phyloP scores from a whole-genome alignment of 2,888 invertebrate genomes.

The Erebia epiphron region DNA sequence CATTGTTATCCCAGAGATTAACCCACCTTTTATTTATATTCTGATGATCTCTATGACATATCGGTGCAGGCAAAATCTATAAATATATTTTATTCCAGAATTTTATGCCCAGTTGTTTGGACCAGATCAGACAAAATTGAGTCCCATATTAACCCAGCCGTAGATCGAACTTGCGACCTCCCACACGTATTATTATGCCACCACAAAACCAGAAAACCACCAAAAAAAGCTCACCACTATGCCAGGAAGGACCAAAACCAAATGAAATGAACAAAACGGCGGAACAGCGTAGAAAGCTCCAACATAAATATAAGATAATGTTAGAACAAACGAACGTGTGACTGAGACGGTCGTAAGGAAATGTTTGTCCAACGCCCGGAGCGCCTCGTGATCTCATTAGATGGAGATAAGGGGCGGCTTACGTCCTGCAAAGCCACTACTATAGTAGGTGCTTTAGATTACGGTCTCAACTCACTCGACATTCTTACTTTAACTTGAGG shows the following conservation, averaged over 20 bases:
- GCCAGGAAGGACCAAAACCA: too few relatives aligned
- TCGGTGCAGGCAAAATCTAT: not conserved
- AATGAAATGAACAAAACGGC: too few relatives aligned
- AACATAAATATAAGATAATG: not conserved
- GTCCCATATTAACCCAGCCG: too few relatives aligned
- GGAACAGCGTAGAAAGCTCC: not conserved
- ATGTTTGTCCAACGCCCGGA: slow-evolving; percentile 24
- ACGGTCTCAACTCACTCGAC: not conserved
- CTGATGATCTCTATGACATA: not conserved
- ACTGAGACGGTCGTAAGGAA: slow-evolving; percentile 16
- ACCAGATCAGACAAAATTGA: too few relatives aligned
- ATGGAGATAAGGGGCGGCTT: slow-evolving; percentile 31
- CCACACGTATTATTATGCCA: too few relatives aligned
- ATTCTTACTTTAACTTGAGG: slow-evolving; percentile 1
- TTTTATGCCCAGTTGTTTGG: too few relatives aligned
- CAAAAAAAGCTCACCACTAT: too few relatives aligned
- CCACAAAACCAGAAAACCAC: too few relatives aligned
- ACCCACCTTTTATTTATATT: not conserved
- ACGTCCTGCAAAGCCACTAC: slow-evolving; percentile 7
- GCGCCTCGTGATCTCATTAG: slow-evolving; percentile 30
- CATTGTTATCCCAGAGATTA: not conserved
- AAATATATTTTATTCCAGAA: not conserved
- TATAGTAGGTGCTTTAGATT: not conserved
- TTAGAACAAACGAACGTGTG: not conserved
- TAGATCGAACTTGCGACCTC: too few relatives aligned